Percentiles rank a stretch among this genome's conserved stretches.
Conservation (phyloP, 2,113 vertebrate species). For the Microcebus lehilahytsara region DNA sequence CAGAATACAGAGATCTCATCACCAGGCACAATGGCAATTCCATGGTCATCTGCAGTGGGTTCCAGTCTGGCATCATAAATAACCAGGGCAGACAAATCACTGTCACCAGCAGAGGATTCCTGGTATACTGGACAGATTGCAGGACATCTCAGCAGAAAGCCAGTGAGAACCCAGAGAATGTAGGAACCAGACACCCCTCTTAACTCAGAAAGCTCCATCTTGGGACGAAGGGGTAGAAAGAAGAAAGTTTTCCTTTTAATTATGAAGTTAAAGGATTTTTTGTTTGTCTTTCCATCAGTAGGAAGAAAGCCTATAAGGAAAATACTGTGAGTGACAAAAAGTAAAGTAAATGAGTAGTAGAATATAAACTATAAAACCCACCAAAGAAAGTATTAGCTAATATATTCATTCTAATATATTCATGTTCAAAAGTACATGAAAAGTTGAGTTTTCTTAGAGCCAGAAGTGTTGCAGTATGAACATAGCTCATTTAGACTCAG, state of each 20-base stretch:
- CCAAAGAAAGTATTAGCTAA: background rate
- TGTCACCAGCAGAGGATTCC: background rate
- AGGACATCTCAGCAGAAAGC: background rate
- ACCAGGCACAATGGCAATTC: background rate
- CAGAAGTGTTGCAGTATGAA: background rate
- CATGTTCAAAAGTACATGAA: background rate
- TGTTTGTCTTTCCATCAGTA: background rate
- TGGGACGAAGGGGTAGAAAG: background rate
- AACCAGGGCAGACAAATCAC: background rate
- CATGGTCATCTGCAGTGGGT: background rate
- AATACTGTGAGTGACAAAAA: background rate
- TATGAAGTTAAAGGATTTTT: background rate
- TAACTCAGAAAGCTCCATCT: background rate
- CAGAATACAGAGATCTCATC: background rate
- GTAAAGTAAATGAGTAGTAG: background rate
- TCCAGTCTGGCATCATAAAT: background rate
- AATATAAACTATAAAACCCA: background rate
- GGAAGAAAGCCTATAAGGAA: background rate
- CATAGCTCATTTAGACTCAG: background rate
- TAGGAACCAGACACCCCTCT: background rate
- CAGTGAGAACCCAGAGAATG: background rate
- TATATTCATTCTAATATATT: background rate
- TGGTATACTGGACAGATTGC: background rate
- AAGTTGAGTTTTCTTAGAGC: background rate
- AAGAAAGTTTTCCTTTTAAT: background rate